Conservation (phyloP, 2,888 invertebrate species). For the Drosophila anceps region DNA sequence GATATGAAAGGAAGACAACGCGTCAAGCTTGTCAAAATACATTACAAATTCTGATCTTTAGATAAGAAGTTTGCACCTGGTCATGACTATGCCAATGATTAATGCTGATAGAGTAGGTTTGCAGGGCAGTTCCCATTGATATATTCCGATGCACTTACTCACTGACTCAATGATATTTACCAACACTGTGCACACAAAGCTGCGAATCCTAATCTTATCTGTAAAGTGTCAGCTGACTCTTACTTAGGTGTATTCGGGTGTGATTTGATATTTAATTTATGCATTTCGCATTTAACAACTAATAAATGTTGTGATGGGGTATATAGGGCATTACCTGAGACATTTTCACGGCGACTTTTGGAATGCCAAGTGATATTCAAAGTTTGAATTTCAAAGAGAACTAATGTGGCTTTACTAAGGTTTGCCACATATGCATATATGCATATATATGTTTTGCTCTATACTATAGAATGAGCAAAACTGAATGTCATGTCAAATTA, state of each 20-base stretch:
- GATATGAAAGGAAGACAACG: neutral
- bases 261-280: neutral
- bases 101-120: neutral
- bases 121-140: neutral
- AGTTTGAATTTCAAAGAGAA: too few relatives aligned
- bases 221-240: neutral
- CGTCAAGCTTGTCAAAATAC: neutral
- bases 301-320: constrained; percentile 2
- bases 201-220: neutral
- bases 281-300: neutral
- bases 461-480: neutral
- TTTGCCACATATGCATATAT: neutral
- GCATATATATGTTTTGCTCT: neutral
- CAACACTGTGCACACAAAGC: neutral
- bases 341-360: too few relatives aligned
- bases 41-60: neutral
- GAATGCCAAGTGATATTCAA: neutral
- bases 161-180: neutral
- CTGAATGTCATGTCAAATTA: constrained; percentile 45
- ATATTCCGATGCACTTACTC: neutral
- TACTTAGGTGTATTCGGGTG: neutral
- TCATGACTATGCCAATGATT: neutral
- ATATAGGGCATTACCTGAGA: neutral
- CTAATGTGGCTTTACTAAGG: constrained; percentile 5
- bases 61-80: neutral